Percentiles rank a stretch among this genome's conserved stretches.
phyloP scores from a whole-genome alignment of 2,113 vertebrate genomes.

The Pandion haliaetus region DNA sequence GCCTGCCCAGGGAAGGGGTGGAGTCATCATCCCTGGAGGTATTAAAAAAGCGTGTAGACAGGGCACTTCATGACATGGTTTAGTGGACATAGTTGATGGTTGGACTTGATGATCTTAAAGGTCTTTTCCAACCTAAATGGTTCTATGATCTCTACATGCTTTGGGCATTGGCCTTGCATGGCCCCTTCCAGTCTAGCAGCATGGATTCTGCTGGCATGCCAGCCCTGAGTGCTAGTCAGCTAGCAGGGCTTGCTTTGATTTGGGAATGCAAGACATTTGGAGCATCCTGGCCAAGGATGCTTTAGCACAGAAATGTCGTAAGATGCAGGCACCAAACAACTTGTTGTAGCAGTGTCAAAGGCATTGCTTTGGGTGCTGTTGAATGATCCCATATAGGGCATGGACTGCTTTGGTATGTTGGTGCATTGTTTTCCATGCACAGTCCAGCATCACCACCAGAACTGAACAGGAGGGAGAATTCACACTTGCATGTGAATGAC shows the following conservation, averaged over 20 bases:
- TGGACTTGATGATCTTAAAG: no score
- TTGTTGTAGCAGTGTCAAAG: fast-evolving
- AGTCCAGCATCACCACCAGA: not conserved
- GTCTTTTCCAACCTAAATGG: no score
- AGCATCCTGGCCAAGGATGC: not conserved
- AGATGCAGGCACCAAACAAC: not conserved
- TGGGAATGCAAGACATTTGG: not conserved
- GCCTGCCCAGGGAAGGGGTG: no score
- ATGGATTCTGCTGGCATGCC: not conserved
- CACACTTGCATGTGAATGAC: not conserved
- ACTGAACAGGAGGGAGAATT: not conserved
- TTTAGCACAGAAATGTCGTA: not conserved
- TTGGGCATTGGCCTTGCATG: not conserved
- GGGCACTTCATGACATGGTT: no score
- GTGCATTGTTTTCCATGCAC: not conserved
- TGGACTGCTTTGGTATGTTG: not conserved
- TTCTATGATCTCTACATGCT: not conserved
- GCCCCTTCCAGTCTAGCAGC: not conserved
- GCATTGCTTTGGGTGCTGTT: not conserved
- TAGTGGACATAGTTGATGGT: no score
- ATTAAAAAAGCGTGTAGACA: no score
- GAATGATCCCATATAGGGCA: not conserved
- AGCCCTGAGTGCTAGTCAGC: not conserved
- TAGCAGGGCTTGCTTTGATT: not conserved
- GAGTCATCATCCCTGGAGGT: no score